Evolutionary conservation across 2,797 vertebrate genomes (phyloP), one percentile per base, ranked within the genome.

Genomic region (Acanthiza pusilla): DNA sequence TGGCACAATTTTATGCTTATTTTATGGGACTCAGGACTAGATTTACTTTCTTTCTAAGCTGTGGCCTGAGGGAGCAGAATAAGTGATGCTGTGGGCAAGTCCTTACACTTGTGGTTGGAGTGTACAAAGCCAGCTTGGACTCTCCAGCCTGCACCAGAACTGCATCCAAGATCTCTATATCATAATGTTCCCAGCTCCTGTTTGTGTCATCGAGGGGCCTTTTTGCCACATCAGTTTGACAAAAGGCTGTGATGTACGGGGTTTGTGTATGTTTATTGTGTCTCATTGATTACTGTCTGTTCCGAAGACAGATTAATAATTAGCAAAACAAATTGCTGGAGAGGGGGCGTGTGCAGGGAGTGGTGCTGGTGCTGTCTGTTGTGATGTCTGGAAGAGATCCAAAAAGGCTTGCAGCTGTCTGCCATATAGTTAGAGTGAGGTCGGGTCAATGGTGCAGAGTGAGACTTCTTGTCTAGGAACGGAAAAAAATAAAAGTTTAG

Each of bases 281-380:
- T 79, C 34, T 80, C 53, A 85, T 72, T 91, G 91, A 95, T 95
- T 88, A 51, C n/a, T 89, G 23, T 58, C 80, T 86, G 23, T 80
- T 67, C 75, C 6, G 38, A 93, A 77, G 82, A 75, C 75, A 74
- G 61, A 71, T 85, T 65, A 61, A 80, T 89, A 89, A 93, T 93
- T 93, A 92, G 50, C n/a, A 71, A 38, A 91, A 85, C 76, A 92
- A 89, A 85, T 85, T 77, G 53, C 40, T 68, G 21, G 67, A 61
- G 68, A 76, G 29, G 20, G 71, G 6, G 16, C 12, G 63, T 90
- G 36, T 63, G 29, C 76, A 23, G 43, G 53, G 77, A 74, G 78
- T 57, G 61, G n/a, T 82, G 72, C 45, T 89, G 42, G 13, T 86
- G 29, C 54, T 47, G 4, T 62, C 45, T 87, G 42, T 47, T 92